phyloP scores from a whole-genome alignment of 2,113 vertebrate genomes.

The Thalassoma bifasciatum region DNA sequence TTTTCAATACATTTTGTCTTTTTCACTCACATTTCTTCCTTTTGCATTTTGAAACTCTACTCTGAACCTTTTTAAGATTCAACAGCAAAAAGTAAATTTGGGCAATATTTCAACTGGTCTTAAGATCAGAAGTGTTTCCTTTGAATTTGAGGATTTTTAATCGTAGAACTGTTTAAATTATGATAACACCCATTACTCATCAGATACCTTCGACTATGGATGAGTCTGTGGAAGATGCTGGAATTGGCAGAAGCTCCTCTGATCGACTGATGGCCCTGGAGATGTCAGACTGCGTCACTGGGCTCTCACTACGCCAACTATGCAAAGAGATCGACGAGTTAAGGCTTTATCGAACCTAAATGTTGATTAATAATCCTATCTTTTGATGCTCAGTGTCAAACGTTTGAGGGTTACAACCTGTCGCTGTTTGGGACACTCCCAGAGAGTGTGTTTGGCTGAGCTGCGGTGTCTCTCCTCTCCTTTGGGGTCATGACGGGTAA shows the following conservation, averaged over 20 bases:
- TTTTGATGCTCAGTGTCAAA: neutral
- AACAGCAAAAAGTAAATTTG: too few relatives aligned
- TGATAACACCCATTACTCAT: neutral
- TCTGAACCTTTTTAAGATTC: too few relatives aligned
- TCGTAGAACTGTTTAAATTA: neutral
- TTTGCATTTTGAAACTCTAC: too few relatives aligned
- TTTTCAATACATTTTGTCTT: too few relatives aligned
- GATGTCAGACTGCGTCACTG: slow-evolving; percentile 85
- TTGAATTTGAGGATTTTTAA: neutral
- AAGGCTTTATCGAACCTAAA: neutral
- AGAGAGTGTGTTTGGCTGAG: slow-evolving; percentile 74
- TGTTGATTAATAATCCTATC: neutral
- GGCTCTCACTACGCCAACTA: slow-evolving; percentile 74
- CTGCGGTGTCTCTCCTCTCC: slow-evolving; percentile 80
- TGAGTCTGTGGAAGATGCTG: slow-evolving; percentile 85
- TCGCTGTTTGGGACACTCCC: slow-evolving; percentile 85
- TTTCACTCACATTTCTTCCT: too few relatives aligned
- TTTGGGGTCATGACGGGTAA: slow-evolving; percentile 77
- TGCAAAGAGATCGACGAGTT: neutral
- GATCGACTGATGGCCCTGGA: slow-evolving; percentile 83
- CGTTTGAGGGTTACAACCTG: slow-evolving; percentile 79
- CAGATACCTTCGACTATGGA: slow-evolving; percentile 88
- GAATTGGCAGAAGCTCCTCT: slow-evolving; percentile 86
- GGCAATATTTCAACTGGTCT: too few relatives aligned
- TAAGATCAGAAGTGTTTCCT: too few relatives aligned